Percentiles rank a stretch among this genome's conserved stretches.
Conservation (phyloP, 2,888 invertebrate species). For the Zaprionus obscuricornis region DNA sequence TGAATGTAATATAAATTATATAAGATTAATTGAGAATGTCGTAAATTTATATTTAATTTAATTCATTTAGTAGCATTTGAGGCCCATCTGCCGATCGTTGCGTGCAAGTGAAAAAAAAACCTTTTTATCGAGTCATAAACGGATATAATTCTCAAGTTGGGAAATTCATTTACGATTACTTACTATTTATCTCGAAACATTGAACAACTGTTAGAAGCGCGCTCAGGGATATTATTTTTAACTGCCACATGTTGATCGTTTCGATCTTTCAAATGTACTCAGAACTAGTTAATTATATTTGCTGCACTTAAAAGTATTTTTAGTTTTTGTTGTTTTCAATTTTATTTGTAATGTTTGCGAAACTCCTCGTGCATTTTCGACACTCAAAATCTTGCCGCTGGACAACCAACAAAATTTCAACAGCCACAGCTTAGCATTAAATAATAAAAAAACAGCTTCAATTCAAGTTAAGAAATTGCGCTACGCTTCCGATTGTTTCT, state of each 20-base stretch:
- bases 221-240: constrained; percentile 36
- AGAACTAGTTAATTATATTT: constrained; percentile 26
- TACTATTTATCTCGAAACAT: constrained; percentile 76
- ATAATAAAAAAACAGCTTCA: constrained; percentile 51
- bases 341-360: constrained; percentile 7
- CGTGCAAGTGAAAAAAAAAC: constrained; percentile 14
- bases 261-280: constrained; percentile 31
- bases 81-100: constrained; percentile 12
- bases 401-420: constrained; percentile 38
- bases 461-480: constrained; percentile 68
- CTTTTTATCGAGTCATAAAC: background rate
- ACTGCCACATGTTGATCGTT: constrained; percentile 39
- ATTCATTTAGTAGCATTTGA: constrained; percentile 21
- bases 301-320: constrained; percentile 37
- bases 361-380: constrained; percentile 52
- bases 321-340: constrained; percentile 11
- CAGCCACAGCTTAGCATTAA: constrained; percentile 45
- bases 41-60: constrained; percentile 1
- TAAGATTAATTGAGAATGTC: too few relatives aligned
- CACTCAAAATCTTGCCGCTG: constrained; percentile 50
- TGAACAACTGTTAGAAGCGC: constrained; percentile 36
- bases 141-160: background rate
- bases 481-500: constrained; percentile 36
- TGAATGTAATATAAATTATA: too few relatives aligned
- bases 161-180: constrained; percentile 60